phyloP scores from a whole-genome alignment of 2,797 vertebrate genomes.

The Sebastes minor region DNA sequence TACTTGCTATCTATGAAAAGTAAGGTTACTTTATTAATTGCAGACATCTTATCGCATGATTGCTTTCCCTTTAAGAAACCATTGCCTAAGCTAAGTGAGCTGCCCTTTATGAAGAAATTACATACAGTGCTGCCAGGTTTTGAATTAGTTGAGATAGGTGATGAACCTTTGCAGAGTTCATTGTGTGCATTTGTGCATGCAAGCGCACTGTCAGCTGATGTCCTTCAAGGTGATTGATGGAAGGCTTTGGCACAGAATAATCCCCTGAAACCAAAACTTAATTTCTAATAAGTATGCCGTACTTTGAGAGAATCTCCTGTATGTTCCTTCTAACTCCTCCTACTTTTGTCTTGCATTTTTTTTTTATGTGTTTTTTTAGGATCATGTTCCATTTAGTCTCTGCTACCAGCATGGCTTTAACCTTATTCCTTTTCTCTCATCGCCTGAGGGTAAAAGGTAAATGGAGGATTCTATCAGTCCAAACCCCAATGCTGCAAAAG shows the following conservation, averaged over 20 bases:
- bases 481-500: conserved; percentile 68
- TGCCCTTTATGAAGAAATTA: conserved; percentile 12
- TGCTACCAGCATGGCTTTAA: conserved; percentile 66
- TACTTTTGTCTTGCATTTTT: conserved; percentile 26
- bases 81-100: conserved; percentile 9
- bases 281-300: background rate
- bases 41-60: conserved; percentile 28
- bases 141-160: conserved; percentile 12
- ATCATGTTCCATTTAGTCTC: conserved; percentile 75
- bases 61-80: conserved; percentile 26
- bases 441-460: conserved; percentile 74
- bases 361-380: conserved; percentile 45
- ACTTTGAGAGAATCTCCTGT: conserved; percentile 9
- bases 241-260: conserved; percentile 19
- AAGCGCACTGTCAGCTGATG: conserved; percentile 23
- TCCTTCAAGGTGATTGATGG: conserved; percentile 40
- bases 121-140: conserved; percentile 16
- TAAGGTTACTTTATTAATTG: conserved; percentile 46
- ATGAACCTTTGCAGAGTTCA: conserved; percentile 28
- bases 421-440: conserved; percentile 66
- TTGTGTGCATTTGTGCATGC: conserved; percentile 36
- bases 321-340: background rate
- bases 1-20: conserved; percentile 16
- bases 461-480: conserved; percentile 72
- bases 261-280: conserved; percentile 21